Evolutionary conservation across 2,888 invertebrate species (phyloP), one percentile per base, ranked within the genome.

Genomic region (Tanytarsus gracilentus): DNA sequence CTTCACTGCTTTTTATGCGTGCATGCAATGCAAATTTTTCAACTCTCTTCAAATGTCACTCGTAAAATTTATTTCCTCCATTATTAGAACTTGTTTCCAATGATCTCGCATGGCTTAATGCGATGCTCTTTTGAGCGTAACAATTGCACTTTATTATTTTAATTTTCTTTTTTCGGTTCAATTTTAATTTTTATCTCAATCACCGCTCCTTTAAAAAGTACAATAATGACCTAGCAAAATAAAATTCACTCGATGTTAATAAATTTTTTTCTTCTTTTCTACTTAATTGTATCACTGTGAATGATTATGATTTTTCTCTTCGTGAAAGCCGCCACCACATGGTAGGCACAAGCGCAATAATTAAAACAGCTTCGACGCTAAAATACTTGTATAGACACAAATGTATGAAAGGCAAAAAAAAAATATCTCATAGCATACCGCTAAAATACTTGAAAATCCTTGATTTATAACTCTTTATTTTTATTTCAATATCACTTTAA

Each of bases 71-170:
- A 53, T 53, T 53, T 53, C 53, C 30, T 30, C 33, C 53, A 53
- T 53, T 33, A 23, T 53, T 53, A 30, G 33, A 53, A 53, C 53
- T 53, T 30, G 53, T 53, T 53, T 50, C n/a, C 53, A 36, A 21
- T 23, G 23, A 23, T 23, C 36, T 33, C 30, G 18, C 52, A 51
- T 51, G 36, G n/a, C 36, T 36, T 14, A 16, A 33, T 21, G n/a
- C 18, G 53, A 50, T 33, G 53, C 53, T 53, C 53, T 33, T 18
- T 18, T 33, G 30, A 33, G 53, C 53, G 25, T 53, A 30, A 23
- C 21, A 3, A 4, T 36, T 23, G 36, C 23, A 23, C 36, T 53
- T 18, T 36, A 7, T 36, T 16, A n/a, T 11, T 18, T 52, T 29
- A 29, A 29, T 14, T 33, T n/a, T 53, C 33, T 33, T 18, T 16